Evolutionary conservation across 1,140 invertebrate genomes (phyloP).

Genomic region (Kradibia gibbosae): DNA sequence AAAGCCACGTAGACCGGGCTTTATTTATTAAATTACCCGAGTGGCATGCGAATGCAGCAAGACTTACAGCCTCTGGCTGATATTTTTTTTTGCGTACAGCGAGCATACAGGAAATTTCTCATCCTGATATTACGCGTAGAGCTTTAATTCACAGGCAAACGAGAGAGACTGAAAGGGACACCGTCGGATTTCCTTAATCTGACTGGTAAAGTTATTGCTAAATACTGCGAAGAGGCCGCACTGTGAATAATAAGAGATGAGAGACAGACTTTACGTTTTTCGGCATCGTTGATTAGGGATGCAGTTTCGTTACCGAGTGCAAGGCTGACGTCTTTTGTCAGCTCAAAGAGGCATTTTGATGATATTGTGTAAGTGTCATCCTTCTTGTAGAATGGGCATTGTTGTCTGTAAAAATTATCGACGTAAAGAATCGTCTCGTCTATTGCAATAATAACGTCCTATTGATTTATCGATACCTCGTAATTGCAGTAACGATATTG

Average conservation of each 20-base stretch:
- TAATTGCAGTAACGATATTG: too few species aligned
- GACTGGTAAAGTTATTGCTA: conserved; percentile 35
- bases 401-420: background rate
- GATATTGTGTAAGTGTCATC: conserved; percentile 18
- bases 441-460: background rate
- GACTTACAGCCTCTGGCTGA: conserved; percentile 1
- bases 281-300: conserved; percentile 41
- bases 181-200: conserved; percentile 38
- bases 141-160: conserved; percentile 47
- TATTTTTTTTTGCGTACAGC: background rate
- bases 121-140: conserved; percentile 17
- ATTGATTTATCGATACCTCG: background rate
- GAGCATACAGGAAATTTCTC: conserved; percentile 32
- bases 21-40: conserved; percentile 53
- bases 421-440: background rate
- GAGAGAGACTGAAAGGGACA: conserved; percentile 27
- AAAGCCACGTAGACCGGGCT: conserved; percentile 36
- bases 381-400: background rate
- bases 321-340: conserved; percentile 34
- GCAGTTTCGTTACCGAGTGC: background rate
- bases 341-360: background rate
- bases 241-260: conserved; percentile 28
- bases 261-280: conserved; percentile 26
- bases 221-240: conserved; percentile 2
- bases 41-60: conserved; percentile 40